Conservation (phyloP, 2,113 vertebrate species). For the Lichenostomus cassidix region DNA sequence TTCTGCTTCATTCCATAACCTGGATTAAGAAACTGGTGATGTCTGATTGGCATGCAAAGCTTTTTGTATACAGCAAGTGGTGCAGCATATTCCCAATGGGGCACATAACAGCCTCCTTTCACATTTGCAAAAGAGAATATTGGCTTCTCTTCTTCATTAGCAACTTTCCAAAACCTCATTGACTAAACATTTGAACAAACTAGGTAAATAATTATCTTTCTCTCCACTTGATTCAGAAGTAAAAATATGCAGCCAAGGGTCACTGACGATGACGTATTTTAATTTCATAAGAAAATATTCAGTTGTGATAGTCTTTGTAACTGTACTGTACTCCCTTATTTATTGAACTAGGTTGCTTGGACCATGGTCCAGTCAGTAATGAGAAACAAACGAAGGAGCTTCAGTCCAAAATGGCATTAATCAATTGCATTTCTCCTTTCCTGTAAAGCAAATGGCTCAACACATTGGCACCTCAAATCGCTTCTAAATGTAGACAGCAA, state of each 20-base stretch:
- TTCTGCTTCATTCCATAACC: background rate
- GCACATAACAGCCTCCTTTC: background rate
- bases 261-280: background rate
- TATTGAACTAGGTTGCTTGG: background rate
- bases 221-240: background rate
- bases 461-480: background rate
- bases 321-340: background rate
- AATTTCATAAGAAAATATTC: slow-evolving; percentile 5
- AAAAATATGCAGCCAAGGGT: background rate
- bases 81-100: background rate
- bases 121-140: background rate
- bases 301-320: background rate
- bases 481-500: background rate
- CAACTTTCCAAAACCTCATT: slow-evolving; percentile 32
- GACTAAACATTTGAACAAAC: slow-evolving; percentile 40
- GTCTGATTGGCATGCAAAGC: background rate
- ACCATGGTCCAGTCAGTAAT: background rate
- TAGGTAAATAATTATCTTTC: slow-evolving; percentile 7
- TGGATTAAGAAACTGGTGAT: background rate
- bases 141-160: slow-evolving; percentile 18
- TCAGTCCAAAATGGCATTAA: background rate
- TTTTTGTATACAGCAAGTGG: background rate
- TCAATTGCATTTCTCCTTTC: background rate
- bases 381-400: background rate
- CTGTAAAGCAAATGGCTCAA: background rate